Percentiles rank a stretch among this genome's conserved stretches.
Evolutionary conservation across 2,113 vertebrate species (phyloP).

Genomic region (Tachycineta bicolor): DNA sequence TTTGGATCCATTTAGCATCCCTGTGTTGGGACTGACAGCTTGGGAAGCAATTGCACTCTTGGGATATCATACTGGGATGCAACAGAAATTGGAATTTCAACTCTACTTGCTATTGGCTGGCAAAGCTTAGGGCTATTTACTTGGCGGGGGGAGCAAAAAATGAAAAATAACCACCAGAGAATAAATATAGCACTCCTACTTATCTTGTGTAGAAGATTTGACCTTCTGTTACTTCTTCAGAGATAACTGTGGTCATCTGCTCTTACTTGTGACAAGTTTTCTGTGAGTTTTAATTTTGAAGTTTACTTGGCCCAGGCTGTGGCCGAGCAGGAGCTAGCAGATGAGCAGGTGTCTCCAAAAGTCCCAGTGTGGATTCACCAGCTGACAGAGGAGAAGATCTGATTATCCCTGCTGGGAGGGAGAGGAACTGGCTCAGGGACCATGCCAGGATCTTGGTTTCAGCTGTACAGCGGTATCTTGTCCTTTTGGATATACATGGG

Average conservation of each 20-base stretch:
- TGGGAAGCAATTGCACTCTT: constrained; percentile 45
- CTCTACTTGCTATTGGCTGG: constrained; percentile 20
- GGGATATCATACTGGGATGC: constrained; percentile 48
- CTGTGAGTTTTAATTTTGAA: not conserved
- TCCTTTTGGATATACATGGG: not conserved
- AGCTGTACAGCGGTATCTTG: not conserved
- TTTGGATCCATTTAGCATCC: constrained; percentile 62
- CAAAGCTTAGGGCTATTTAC: not conserved
- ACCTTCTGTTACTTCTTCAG: not conserved
- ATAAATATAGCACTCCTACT: not conserved
- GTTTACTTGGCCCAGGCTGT: not conserved
- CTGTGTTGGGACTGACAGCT: constrained; percentile 58
- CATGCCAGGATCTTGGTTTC: not conserved
- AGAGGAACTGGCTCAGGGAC: not conserved
- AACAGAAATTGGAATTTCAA: constrained; percentile 47
- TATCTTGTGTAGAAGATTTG: not conserved
- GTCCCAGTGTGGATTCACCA: not conserved
- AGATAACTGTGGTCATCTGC: not conserved
- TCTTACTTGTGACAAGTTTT: not conserved
- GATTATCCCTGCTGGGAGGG: not conserved
- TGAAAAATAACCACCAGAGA: not conserved
- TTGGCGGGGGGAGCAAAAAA: not conserved
- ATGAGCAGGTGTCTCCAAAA: not conserved
- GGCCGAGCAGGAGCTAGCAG: not conserved
- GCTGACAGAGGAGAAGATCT: not conserved